Conservation (phyloP, 2,888 invertebrate genomes). For the Sarcophaga caerulescens region DNA sequence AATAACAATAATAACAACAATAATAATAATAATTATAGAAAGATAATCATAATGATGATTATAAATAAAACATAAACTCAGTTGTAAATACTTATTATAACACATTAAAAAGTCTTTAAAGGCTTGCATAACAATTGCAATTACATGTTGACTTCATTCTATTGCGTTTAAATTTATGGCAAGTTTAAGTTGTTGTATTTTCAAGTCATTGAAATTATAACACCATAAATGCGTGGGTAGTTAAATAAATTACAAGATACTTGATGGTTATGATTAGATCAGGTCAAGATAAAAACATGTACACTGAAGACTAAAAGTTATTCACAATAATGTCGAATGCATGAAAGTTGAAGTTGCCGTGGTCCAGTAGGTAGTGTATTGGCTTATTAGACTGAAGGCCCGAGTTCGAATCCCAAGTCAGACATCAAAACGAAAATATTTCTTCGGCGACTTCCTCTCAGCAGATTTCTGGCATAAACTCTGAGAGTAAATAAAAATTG, state of each 20-base stretch:
- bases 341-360: too few relatives aligned
- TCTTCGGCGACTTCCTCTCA: too few relatives aligned
- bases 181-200: conserved; percentile 37
- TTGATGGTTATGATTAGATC: too few relatives aligned
- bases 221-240: background rate
- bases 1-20: background rate
- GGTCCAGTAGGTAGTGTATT: too few relatives aligned
- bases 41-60: background rate
- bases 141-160: background rate
- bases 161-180: conserved; percentile 33
- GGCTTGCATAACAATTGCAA: background rate
- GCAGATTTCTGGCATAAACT: too few relatives aligned
- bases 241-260: background rate
- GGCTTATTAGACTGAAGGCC: too few relatives aligned
- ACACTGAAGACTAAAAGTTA: too few relatives aligned
- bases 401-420: too few relatives aligned
- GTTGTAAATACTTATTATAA: conserved; percentile 24
- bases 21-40: background rate
- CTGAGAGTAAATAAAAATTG: too few relatives aligned
- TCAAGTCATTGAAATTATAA: background rate
- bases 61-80: conserved; percentile 35
- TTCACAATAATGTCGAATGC: too few relatives aligned
- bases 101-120: background rate
- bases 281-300: too few relatives aligned
- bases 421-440: too few relatives aligned